phyloP scores from a whole-genome alignment of 2,888 invertebrate species.

The Pristionchus mayeri region DNA sequence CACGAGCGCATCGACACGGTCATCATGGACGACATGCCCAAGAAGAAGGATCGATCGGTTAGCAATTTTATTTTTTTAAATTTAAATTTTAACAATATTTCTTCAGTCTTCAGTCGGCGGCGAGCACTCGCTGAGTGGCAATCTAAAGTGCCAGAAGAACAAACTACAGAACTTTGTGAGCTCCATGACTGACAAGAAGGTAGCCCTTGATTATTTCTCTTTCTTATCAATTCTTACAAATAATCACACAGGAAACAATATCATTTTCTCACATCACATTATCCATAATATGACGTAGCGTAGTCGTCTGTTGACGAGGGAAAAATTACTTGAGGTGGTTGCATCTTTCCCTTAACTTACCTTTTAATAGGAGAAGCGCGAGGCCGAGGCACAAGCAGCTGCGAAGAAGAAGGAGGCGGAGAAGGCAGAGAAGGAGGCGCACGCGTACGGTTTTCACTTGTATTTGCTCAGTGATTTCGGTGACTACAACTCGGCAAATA shows the following conservation, averaged over 20 bases:
- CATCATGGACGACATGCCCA: constrained; percentile 56
- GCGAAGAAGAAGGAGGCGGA: constrained; percentile 61
- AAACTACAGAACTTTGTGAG: constrained; percentile 68
- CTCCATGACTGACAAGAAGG: constrained; percentile 47
- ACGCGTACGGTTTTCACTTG: constrained; percentile 55
- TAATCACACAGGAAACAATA: constrained; percentile 49
- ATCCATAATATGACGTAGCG: too few species aligned
- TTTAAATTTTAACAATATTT: neutral
- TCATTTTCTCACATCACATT: too few species aligned
- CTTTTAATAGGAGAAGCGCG: constrained; percentile 54
- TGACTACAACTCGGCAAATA: too few species aligned
- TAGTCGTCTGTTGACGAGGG: too few species aligned
- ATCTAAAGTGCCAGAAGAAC: constrained; percentile 48
- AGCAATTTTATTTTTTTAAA: constrained; percentile 48
- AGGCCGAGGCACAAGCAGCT: constrained; percentile 65
- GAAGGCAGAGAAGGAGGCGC: constrained; percentile 62
- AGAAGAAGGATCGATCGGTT: constrained; percentile 64
- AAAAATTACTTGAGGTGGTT: too few species aligned
- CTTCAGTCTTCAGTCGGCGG: constrained; percentile 40
- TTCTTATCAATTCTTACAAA: too few species aligned
- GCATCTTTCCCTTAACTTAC: too few species aligned
- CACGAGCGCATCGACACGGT: constrained; percentile 59
- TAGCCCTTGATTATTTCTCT: neutral
- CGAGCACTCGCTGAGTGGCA: constrained; percentile 40
- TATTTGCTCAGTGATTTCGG: too few species aligned